Conservation (phyloP, 1,140 invertebrate species). For the Pogonomyrmex barbatus region DNA sequence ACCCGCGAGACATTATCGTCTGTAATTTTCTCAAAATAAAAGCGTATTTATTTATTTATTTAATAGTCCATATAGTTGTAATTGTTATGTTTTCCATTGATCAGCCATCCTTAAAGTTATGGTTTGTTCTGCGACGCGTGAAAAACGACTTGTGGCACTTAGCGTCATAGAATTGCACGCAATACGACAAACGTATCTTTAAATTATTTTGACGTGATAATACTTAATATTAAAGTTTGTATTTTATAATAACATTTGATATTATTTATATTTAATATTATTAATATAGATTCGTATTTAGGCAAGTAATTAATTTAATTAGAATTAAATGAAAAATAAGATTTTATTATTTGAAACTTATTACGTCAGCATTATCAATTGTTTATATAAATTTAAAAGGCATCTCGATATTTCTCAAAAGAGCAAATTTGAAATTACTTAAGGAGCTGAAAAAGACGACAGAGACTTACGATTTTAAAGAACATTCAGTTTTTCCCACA, state of each 20-base stretch:
- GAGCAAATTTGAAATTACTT: not conserved
- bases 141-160: slow-evolving; percentile 18
- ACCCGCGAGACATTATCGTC: not conserved
- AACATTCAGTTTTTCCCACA: not conserved
- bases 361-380: not conserved
- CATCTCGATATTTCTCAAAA: not conserved
- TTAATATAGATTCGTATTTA: not conserved
- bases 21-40: slow-evolving; percentile 11
- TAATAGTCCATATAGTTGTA: not conserved
- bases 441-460: not conserved
- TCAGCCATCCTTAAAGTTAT: slow-evolving; percentile 8
- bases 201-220: not conserved
- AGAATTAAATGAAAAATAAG: not conserved
- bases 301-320: not conserved
- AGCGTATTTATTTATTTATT: slow-evolving; percentile 31
- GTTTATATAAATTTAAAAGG: not conserved
- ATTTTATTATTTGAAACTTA: not conserved
- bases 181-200: not conserved
- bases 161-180: not conserved
- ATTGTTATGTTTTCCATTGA: slow-evolving; percentile 15
- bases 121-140: slow-evolving; percentile 12
- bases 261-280: not conserved
- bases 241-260: too few species aligned
- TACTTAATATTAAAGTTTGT: too few species aligned
- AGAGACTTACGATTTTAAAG: not conserved